Conservation (phyloP, 2,113 vertebrate genomes). For the Theropithecus gelada region DNA sequence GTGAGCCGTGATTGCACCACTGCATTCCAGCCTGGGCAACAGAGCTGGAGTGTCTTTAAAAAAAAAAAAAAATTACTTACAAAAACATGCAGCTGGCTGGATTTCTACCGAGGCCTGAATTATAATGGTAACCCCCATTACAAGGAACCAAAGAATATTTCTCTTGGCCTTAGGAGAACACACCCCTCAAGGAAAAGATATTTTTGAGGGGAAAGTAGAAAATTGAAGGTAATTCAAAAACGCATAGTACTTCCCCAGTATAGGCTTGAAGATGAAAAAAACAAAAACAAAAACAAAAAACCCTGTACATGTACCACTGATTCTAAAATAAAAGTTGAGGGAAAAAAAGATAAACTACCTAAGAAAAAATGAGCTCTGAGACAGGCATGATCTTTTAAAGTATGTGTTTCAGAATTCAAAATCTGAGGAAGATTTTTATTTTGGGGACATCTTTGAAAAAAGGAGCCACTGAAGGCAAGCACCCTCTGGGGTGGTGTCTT, state of each 20-base stretch:
- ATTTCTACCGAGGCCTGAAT: neutral
- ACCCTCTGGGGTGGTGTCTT: neutral
- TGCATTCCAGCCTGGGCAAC: too few species aligned
- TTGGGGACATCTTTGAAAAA: neutral
- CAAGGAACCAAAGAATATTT: neutral
- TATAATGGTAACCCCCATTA: neutral
- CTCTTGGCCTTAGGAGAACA: neutral
- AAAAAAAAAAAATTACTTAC: neutral
- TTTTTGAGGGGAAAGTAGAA: neutral
- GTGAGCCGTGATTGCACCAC: too few species aligned
- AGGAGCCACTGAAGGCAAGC: neutral
- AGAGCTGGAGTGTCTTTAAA: too few species aligned
- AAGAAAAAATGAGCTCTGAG: neutral
- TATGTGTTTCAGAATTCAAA: neutral
- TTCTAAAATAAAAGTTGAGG: too few species aligned
- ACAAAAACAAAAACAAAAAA: too few species aligned
- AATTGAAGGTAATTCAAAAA: slow-evolving; percentile 1
- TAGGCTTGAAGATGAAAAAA: neutral
- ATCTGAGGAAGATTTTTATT: neutral
- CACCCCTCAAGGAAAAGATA: neutral
- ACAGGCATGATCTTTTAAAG: neutral
- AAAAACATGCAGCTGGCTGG: neutral
- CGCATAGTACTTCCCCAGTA: neutral
- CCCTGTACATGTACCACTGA: too few species aligned
- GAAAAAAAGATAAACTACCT: neutral